Evolutionary conservation across 2,113 vertebrate species (phyloP), one percentile per base, ranked within the genome.

Genomic region (Gasterosteus nipponicus): DNA sequence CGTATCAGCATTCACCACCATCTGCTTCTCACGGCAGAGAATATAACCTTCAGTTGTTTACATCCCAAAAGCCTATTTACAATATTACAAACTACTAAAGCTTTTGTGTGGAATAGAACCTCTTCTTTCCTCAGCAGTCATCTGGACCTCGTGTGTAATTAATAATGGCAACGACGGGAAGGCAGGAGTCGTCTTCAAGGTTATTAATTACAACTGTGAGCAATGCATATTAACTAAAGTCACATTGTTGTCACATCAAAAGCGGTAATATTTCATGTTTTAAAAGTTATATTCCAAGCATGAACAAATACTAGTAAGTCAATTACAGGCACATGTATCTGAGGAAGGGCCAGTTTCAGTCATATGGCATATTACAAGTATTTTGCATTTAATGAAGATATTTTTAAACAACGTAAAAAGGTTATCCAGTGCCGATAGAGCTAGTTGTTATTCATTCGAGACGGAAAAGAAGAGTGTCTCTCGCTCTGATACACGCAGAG

Each of bases 341-440:
- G 60, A 29, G 46, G 63, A 1, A 53, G 4, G n/a, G 4, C 10
- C n/a, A 26, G 9, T 26, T 11, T 22, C 51, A 26, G n/a, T 54
- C 10, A 5, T 5, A 53, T 7, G 15, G 14, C 54, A 31, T 57
- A 15, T 57, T 5, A 12, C 7, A 41, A 62, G 22, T 46, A 19
- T 8, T 58, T 57, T 31, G n/a, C 8, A 14, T 58, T 62, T 69
- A 16, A 67, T 18, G 31, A 12, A 57, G n/a, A 54, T 26, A 53
- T 33, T 38, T 59, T 46, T 78, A 31, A 69, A 41, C 60, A 29
- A 69, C 53, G 56, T 69, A 18, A 3, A 57, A 35, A 26, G 33
- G 11, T 35, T 39, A 11, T 62, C 16, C 33, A 33, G 47, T 31
- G 51, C 3, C 0, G 7, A 51, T 44, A 56, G 22, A 57, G 8